Evolutionary conservation across 2,113 vertebrate species (phyloP), one percentile per base, ranked within the genome.

Genomic region (Rhinopithecus roxellana): DNA sequence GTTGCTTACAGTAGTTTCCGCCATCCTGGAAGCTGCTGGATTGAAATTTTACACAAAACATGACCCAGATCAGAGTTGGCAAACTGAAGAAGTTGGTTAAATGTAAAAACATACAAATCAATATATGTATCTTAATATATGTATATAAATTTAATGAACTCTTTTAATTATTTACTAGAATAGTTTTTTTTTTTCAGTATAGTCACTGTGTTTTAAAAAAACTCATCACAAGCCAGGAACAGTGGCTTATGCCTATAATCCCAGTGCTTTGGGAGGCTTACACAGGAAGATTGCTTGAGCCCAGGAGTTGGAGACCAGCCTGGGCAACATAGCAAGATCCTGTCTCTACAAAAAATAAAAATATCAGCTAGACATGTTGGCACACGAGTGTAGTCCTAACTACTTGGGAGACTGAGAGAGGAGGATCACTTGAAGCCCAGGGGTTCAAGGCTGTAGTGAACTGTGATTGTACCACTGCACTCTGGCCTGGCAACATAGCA

Each of bases 131-230:
- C 18, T 93, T 94, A 75, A 86, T 40, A 50, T 48, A 10, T 75
- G 23, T 77, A 81, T 2, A 79, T n/a, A 70, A 20, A 90, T 64
- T 93, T 79, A 83, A 89, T 92, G 48, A 83, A 86, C 69, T 86
- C 43, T 82, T 92, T 89, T 81, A 81, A 30, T 72, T 95, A 96
- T 14, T 91, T 92, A 70, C 22, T 79, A 77, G 48, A 94, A 74
- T 48, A 45, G 13, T 50, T 17, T 38, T 57, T 88, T 70, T 55
- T 92, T 75, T 74, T 48, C 74, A 96, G 25, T 7, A 40, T 32
- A 94, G 20, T 89, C 27, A 89, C 12, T 82, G 4, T 38, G 82
- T 17, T 82, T 84, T 75, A 8, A 45, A 89, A 90, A 90, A 90
- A 57, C 35, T 78, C 57, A 59, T 85, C 13, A 35, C 32, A 18